Evolutionary conservation across 2,888 invertebrate genomes (phyloP), one percentile per base, ranked within the genome.

Genomic region (Melieria crassipennis): DNA sequence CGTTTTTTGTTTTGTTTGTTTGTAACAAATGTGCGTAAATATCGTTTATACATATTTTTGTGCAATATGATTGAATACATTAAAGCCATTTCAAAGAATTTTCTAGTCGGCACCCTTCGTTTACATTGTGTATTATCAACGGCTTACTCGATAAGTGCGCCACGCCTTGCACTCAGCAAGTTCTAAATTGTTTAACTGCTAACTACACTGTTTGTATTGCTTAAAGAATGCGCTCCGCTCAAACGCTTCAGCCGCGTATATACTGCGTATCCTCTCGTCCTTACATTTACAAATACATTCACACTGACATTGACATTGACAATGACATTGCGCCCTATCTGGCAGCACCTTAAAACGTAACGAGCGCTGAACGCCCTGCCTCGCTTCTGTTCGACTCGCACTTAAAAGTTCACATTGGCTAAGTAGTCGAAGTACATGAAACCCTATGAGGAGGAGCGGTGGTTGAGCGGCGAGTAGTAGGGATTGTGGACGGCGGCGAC

Each of bases 371-470:
- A 42, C 7, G 11, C 13, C 48, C 30, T 30, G 30, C 13, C n/a
- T 58, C 47, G 50, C 58, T 16, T 43, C 46, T 55, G 55, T 3
- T 46, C n/a, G 9, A 13, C 13, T 10, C 55, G 52, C 11, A 7
- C 48, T 82, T 80, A 83, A 74, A 79, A 81, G 77, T 83, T 81
- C 66, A 80, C 78, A 81, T 84, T 81, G 75, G 81, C 81, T 80
- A 82, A 76, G 75, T 85, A 85, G 78, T 83, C 82, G 78, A 85
- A 85, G 78, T 83, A 84, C 83, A 83, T 82, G 79, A 83, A 83
- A 77, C 83, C 83, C 85, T 86, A 86, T 83, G 85, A 84, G 79
- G 85, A 83, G 65, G 84, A 83, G 70, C 86, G 85, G 78, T 87
- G 87, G 73, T 83, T 85, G 60, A 85, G 80, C 73, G 83, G 79